Percentiles rank a stretch among this genome's conserved stretches.
Conservation (phyloP, 2,113 vertebrate species). For the Mixornis gularis region DNA sequence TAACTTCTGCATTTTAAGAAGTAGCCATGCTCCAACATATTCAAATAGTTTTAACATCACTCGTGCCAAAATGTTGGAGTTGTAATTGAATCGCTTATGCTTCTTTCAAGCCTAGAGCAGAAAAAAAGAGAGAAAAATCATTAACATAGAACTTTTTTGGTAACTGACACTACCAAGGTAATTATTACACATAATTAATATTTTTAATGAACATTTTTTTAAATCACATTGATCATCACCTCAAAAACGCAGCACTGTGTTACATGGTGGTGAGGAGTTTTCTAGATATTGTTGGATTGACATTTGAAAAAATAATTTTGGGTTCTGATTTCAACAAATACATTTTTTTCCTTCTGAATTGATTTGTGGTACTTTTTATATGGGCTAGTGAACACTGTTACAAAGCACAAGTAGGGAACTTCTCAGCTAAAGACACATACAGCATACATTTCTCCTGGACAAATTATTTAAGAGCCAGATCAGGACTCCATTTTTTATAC, state of each 20-base stretch:
- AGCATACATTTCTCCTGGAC: neutral
- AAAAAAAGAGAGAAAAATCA: slow-evolving; percentile 25
- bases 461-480: neutral
- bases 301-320: neutral
- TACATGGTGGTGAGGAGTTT: neutral
- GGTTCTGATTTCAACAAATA: neutral
- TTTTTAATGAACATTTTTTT: neutral
- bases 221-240: neutral
- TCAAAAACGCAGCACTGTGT: neutral
- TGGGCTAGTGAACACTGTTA: neutral
- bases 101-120: slow-evolving; percentile 43
- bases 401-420: neutral
- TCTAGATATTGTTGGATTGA: neutral
- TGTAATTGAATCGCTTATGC: slow-evolving; percentile 12
- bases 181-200: neutral
- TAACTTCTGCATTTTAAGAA: slow-evolving; percentile 55
- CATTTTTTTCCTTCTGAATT: neutral
- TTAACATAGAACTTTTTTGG: neutral
- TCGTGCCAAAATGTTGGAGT: neutral
- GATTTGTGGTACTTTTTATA: neutral
- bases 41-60: slow-evolving; percentile 35
- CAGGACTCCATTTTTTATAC: neutral
- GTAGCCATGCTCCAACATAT: slow-evolving; percentile 27
- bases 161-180: neutral
- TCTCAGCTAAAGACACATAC: neutral